Evolutionary conservation across 1,140 invertebrate genomes (phyloP), one percentile per base, ranked within the genome.

Genomic region (Meteorus sp.): DNA sequence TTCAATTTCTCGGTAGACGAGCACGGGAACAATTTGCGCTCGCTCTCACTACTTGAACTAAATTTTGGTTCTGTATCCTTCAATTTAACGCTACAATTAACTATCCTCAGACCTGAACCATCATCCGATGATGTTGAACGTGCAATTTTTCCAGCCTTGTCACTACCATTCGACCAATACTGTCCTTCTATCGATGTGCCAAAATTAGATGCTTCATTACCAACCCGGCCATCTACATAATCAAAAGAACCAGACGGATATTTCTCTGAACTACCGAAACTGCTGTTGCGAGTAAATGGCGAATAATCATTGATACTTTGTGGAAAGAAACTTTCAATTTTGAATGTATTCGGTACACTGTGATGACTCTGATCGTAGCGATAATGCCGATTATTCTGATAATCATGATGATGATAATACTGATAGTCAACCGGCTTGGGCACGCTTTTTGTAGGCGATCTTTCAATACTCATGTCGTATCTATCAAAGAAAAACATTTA

Each of bases 21-120:
- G 11, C 66, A 71, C 0, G 61, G 61, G 5, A 69, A 68, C 17
- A 75, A 67, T 19, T 71, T 74, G 1, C 67, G 61, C 45, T 77
- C 74, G 61, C 71, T 74, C 31, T 77, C 75, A 61, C 66, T 70
- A 44, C 69, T 75, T 0, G 75, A 75, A 19, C 71, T 68, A 53
- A 77, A 77, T 3, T 74, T 68, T 1, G 61, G 9, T 35, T 76
- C 74, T 2, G 17, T 33, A 8, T 75, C 70, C 2, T 53, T 48
- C 5, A 56, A 37, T 55, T 66, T 70, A 27, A 71, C 57, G 13
- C 64, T 55, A 1, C 62, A 62, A 39, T 55, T 41, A 2, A 69
- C 68, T 17, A 69, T 66, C 37, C 66, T 73, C 43, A 70, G 68
- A 4, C 66, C 66, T 22, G 65, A 69, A 29, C 68, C 65, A 33